Conservation (phyloP, 2,888 invertebrate genomes). For the Caenorhabditis uteleia region DNA sequence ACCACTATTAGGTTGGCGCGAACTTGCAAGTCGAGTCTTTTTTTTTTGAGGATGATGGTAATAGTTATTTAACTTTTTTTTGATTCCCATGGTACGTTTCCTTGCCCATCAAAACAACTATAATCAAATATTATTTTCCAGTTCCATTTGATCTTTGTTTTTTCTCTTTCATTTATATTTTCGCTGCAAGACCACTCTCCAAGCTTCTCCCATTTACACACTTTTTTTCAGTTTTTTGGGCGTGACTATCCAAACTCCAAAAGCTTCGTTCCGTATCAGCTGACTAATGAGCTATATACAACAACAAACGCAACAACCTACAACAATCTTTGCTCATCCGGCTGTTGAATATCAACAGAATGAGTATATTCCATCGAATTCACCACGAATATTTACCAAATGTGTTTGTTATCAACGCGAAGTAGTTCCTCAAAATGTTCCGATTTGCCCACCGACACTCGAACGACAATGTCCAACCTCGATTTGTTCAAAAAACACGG, state of each 20-base stretch:
- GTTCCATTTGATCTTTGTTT: no score
- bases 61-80: no score
- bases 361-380: background rate
- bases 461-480: constrained; percentile 10
- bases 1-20: no score
- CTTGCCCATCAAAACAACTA: no score
- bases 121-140: no score
- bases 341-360: background rate
- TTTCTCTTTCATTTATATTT: no score
- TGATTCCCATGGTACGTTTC: no score
- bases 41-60: no score
- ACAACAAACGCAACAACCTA: constrained; percentile 2
- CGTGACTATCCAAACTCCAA: constrained; percentile 1
- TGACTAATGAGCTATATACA: constrained; percentile 19
- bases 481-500: background rate
- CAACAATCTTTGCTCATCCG: constrained; percentile 31
- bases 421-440: background rate
- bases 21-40: no score
- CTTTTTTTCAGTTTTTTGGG: no score
- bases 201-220: no score
- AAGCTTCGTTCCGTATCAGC: background rate
- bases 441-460: background rate
- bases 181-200: constrained; percentile 14
- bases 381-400: background rate
- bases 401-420: background rate